These are phyloP conservation scores for Apodemus sylvaticus DNA, from an alignment of 2,113 vertebrate species.

Conservation along the genomic window DNA sequence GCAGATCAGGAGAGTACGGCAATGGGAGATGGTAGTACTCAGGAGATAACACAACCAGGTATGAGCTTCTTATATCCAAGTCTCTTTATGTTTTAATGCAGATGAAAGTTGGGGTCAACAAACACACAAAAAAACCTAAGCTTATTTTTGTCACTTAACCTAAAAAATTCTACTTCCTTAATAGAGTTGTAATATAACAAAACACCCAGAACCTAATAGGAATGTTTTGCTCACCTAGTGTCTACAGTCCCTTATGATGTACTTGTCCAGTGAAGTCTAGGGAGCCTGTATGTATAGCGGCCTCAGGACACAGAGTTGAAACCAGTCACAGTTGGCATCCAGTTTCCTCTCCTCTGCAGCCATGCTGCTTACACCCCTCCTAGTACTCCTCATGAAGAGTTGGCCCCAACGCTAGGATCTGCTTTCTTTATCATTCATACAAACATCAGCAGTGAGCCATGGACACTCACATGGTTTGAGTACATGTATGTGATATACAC, in stretches of 20 bases:
- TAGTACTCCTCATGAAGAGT: not conserved
- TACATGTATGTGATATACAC: not conserved
- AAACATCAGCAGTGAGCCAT: not conserved
- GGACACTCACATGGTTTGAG: not conserved
- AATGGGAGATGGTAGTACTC: not conserved
- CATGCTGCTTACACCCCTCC: not conserved
- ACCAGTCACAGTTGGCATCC: not conserved
- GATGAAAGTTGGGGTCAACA: conserved; percentile 18
- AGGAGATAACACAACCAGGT: not conserved
- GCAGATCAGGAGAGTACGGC: not conserved
- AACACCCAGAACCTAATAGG: not conserved
- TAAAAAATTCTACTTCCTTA: not conserved
- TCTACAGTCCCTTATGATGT: not conserved
- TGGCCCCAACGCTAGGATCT: not conserved
- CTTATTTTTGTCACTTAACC: not conserved
- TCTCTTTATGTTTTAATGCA: conserved; percentile 27
- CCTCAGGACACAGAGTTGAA: not conserved
- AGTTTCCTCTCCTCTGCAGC: not conserved
- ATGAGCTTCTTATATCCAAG: conserved; percentile 24
- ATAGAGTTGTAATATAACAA: conserved; percentile 6
- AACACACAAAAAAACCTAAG: not conserved
- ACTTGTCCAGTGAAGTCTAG: conserved; percentile 27
- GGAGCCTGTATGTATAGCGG: not conserved
- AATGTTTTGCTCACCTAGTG: not conserved
- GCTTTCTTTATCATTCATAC: conserved; percentile 6